These are phyloP conservation scores for Pedionomus torquatus DNA, from an alignment of 2,113 vertebrate genomes.

Conservation along the genomic window DNA sequence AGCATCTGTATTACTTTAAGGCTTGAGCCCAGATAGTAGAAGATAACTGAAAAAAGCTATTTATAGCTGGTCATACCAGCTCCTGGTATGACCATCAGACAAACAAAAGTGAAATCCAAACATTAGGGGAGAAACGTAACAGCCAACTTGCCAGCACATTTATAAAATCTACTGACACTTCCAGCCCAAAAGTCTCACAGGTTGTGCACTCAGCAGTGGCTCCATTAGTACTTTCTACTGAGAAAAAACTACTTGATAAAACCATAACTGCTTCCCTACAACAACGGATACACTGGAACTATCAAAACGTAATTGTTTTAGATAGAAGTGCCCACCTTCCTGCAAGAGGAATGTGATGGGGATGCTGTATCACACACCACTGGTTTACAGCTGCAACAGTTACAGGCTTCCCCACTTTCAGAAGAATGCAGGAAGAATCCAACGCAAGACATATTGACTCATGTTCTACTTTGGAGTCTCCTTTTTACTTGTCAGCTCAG, in stretches of 20 bases:
- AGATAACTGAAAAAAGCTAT: neutral
- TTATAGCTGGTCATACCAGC: no score
- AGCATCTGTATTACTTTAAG: neutral
- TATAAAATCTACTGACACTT: neutral
- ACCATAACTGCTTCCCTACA: neutral
- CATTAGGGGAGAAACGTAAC: neutral
- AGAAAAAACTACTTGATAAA: neutral
- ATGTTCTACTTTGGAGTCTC: neutral
- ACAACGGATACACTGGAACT: rapidly evolving
- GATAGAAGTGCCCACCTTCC: neutral
- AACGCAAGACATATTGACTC: neutral
- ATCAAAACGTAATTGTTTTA: neutral
- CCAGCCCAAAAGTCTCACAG: neutral
- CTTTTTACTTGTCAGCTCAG: neutral
- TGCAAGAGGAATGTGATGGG: neutral
- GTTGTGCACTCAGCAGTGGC: neutral
- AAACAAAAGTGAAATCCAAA: neutral
- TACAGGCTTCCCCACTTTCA: neutral
- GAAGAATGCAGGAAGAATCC: neutral
- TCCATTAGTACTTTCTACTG: neutral
- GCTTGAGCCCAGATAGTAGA: neutral
- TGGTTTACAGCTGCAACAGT: neutral
- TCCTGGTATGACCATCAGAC: no score
- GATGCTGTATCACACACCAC: neutral
- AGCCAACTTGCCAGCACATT: neutral